Base-by-base conservation (phyloP, 2,888 invertebrate species). In the Chironomus riparius region DNA sequence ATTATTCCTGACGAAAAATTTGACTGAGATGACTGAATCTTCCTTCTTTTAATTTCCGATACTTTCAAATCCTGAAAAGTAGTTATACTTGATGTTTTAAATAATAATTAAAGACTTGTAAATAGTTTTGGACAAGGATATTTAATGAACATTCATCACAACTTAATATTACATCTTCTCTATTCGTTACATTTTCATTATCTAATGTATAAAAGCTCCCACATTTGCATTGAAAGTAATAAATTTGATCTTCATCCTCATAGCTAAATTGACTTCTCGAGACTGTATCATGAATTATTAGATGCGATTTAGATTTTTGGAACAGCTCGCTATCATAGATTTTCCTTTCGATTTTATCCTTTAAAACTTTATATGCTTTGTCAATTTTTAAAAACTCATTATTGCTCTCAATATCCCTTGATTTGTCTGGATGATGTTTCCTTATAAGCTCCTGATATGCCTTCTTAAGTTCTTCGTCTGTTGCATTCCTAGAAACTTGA, bases 81-180 rank as follows among this genome's bases (percentile, higher is more conserved):
- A 7, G 38, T 38, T 38, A 38, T 5, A 5, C n/a, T n/a, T n/a
- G n/a, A n/a, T n/a, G n/a, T n/a, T 2, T 38, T 1, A 10, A 10
- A 38, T 3, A 18, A 15, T 5, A 56, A n/a, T 56, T 2, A n/a
- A n/a, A 56, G 1, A 28, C 1, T 38, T 38, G 1, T 7, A 10
- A 10, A 38, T 38, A 38, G 10, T 21, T 70, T 13, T 24, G 24
- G 47, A 71, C 73, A 80, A 81, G 82, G 80, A 92, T 88, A 79
- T 88, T 87, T 82, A 92, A 88, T 71, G 92, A 91, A 83, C 92
- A 92, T 83, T 92, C 90, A 81, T 88, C 87, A 84, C 92, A 92
- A 4, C 81, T 80, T 24, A 83, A 68, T 3, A 76, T 74, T 70
- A 78, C 77, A 77, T 82, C 79, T 47, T 80, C 80, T 74, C 83